phyloP scores from a whole-genome alignment of 2,113 vertebrate genomes.

The Oxyruncus cristatus region DNA sequence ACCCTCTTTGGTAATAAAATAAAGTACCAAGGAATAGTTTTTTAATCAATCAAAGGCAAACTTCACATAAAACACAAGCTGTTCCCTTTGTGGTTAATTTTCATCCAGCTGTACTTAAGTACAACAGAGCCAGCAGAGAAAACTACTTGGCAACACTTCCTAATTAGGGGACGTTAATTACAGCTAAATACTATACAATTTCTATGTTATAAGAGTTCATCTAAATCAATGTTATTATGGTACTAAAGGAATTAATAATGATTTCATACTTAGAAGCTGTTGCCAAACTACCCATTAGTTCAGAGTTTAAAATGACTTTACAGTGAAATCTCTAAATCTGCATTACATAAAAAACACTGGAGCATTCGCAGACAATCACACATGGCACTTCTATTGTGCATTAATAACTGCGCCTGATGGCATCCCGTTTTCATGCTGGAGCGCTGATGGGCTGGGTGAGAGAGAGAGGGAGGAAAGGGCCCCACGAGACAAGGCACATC shows the following conservation, averaged over 20 bases:
- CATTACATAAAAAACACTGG: neutral
- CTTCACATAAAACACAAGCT: conserved; percentile 78
- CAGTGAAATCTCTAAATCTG: conserved; percentile 26
- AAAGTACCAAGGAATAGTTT: conserved; percentile 68
- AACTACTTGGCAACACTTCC: conserved; percentile 75
- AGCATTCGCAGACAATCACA: neutral
- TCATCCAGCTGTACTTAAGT: conserved; percentile 77
- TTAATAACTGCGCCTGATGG: neutral
- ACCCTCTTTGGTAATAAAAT: conserved; percentile 65
- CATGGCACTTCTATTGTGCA: neutral
- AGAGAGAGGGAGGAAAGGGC: neutral
- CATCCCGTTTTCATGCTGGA: neutral
- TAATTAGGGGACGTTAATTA: conserved; percentile 81
- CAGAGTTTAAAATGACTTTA: conserved; percentile 51
- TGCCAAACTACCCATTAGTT: conserved; percentile 75
- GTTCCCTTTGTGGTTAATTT: conserved; percentile 79
- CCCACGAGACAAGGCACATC: neutral
- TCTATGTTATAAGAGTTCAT: conserved; percentile 73
- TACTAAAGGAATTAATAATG: conserved; percentile 76
- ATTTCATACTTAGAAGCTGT: conserved; percentile 67
- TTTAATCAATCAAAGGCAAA: conserved; percentile 75
- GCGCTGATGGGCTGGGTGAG: neutral
- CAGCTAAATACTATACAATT: conserved; percentile 76
- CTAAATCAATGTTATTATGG: conserved; percentile 78
- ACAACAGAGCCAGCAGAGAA: conserved; percentile 75